Base-by-base conservation (phyloP, 30 jellyfish, hydroid and myxozoan species). In the Rhopilema esculentum region DNA sequence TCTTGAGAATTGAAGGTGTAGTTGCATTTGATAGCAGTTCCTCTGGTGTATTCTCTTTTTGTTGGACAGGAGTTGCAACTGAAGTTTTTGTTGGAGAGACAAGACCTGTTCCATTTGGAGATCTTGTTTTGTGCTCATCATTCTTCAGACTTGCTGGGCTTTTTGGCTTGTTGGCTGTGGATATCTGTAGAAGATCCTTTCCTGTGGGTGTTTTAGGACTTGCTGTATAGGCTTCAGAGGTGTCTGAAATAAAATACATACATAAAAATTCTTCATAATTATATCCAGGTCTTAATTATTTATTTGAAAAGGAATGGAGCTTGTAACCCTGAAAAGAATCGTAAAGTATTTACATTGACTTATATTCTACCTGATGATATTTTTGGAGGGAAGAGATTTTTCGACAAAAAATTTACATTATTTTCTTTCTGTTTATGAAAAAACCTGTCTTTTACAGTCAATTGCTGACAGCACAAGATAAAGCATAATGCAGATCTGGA, bases 201-300 rank as follows among this genome's bases (percentile, higher is more conserved):
- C 80, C 84, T n/a, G 67, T 68, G 18, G 98, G 98, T 4, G 92
- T 80, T 23, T 94, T 73, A 22, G 98, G 98, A 70, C 98, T 92
- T 86, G 89, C 95, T 75, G 95, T 4, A 75, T 40, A 22, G 89
- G 79, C 77, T 65, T 77, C 77, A 86, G 61, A 21, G 95, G 95
- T 16, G 95, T 86, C 95, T 86, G 61, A 22, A 75, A 40, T 32
- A 40, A 40, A 40, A 12, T 2, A 40, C 12, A 40, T 2, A 2
- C 57, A 40, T 12, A 40, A 40, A 2, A 2, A 40, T 2, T 40
- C 6, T 12, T 2, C 12, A 40, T 40, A 6, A 40, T 40, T 40
- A 6, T 40, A n/a, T n/a, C n/a, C n/a, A n/a, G n/a, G n/a, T n/a
- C n/a, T n/a, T n/a, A n/a, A n/a, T n/a, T n/a, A n/a, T n/a, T n/a